Percentiles rank a stretch among this genome's conserved stretches.
Evolutionary conservation across 1,140 invertebrate genomes (phyloP).

Genomic region (Temnothorax curvispinosus): DNA sequence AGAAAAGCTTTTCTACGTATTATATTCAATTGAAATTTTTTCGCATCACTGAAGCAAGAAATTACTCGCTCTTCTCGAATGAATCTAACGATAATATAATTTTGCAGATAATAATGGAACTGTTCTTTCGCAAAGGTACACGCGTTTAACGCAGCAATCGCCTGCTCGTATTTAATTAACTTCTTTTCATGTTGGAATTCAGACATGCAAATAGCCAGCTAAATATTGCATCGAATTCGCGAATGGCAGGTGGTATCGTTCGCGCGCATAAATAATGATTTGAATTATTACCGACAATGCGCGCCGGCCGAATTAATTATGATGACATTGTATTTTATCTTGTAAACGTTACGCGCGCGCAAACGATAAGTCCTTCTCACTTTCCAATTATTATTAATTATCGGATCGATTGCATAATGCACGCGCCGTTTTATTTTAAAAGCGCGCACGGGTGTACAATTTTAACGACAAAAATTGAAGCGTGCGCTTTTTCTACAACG

Average conservation of each 20-base stretch:
- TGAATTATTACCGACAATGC: conserved; percentile 54
- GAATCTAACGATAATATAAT: neutral
- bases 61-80: neutral
- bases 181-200: conserved; percentile 51
- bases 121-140: neutral
- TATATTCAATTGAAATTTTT: neutral
- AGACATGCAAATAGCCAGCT: conserved; percentile 55
- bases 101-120: neutral
- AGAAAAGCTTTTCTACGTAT: neutral
- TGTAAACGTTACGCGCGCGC: conserved; percentile 41
- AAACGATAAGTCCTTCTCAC: conserved; percentile 47
- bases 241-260: conserved; percentile 50
- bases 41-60: neutral
- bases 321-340: conserved; percentile 60
- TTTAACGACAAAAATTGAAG: conserved; percentile 32
- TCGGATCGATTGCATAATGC: conserved; percentile 40
- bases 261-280: conserved; percentile 57
- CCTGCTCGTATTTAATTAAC: conserved; percentile 35
- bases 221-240: conserved; percentile 47
- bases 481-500: neutral
- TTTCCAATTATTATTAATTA: conserved; percentile 60
- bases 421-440: conserved; percentile 52
- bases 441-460: conserved; percentile 15
- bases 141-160: neutral
- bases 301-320: conserved; percentile 48